Evolutionary conservation across 1,140 invertebrate species (phyloP).

Genomic region (Bemisia tabaci): DNA sequence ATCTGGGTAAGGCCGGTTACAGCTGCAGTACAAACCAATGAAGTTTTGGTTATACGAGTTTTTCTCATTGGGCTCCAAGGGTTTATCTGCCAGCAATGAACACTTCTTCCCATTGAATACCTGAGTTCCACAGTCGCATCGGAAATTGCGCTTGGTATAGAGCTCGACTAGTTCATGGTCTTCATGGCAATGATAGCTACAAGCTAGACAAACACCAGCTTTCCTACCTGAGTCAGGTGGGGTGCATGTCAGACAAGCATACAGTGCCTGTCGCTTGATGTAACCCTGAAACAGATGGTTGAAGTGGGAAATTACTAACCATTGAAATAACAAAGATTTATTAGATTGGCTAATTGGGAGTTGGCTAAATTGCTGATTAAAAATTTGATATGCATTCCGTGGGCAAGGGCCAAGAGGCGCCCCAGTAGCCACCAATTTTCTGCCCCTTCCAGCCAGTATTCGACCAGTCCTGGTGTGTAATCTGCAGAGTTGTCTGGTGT

Average conservation of each 20-base stretch:
- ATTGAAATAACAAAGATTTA: constrained; percentile 59
- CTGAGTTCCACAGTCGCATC: constrained; percentile 92
- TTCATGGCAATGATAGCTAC: constrained; percentile 88
- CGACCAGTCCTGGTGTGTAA: too few species aligned
- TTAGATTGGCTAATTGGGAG: constrained; percentile 38
- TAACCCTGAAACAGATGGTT: constrained; percentile 69
- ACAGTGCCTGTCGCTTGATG: constrained; percentile 83
- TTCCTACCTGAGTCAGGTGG: constrained; percentile 35
- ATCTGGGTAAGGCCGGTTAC: constrained; percentile 90
- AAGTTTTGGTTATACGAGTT: constrained; percentile 96
- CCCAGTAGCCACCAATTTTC: too few species aligned
- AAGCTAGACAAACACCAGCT: constrained; percentile 88
- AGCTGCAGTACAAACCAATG: constrained; percentile 80
- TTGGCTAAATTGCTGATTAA: constrained; percentile 34
- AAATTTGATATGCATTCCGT: too few species aligned
- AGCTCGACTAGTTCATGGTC: constrained; percentile 91
- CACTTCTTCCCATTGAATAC: constrained; percentile 37
- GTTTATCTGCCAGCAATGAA: constrained; percentile 37
- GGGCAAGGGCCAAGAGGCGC: too few species aligned
- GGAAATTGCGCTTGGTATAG: constrained; percentile 93
- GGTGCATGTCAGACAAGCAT: constrained; percentile 85
- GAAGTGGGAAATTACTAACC: constrained; percentile 63
- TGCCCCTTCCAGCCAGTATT: too few species aligned
- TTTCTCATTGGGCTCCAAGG: constrained; percentile 42
- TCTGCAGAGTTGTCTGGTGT: too few species aligned